phyloP scores from a whole-genome alignment of 2,797 vertebrate genomes.

The Coreius guichenoti region DNA sequence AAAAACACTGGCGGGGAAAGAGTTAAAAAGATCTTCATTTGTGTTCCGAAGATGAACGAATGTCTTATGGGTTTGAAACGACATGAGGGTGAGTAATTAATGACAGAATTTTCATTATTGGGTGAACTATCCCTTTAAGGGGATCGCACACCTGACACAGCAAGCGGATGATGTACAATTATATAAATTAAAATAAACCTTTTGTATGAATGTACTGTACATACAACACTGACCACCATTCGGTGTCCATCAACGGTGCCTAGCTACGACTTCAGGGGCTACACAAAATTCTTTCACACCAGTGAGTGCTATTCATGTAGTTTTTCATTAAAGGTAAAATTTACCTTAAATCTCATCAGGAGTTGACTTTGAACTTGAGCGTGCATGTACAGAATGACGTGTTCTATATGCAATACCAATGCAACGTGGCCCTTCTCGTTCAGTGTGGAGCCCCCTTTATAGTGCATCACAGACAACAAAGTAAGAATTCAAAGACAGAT shows the following conservation, averaged over 20 bases:
- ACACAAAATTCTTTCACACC: neutral
- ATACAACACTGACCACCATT: neutral
- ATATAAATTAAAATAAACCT: neutral
- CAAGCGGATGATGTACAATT: neutral
- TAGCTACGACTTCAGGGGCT: neutral
- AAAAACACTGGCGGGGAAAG: no score
- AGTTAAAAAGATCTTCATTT: no score
- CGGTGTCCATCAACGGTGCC: neutral
- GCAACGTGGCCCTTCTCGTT: neutral
- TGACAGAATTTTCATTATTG: no score
- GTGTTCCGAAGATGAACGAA: no score
- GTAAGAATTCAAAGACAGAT: conserved; percentile 5
- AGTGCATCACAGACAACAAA: neutral
- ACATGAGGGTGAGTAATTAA: no score
- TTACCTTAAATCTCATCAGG: no score
- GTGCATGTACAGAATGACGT: no score
- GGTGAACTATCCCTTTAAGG: no score
- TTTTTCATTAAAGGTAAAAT: neutral
- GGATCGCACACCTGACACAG: neutral
- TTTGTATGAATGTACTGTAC: neutral
- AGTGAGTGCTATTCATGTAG: neutral
- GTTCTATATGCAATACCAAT: no score
- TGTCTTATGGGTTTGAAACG: no score
- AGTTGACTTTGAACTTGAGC: no score
- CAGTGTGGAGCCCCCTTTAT: neutral